A percentile compares a stretch with the other conserved stretches of the same genome.
phyloP scores from a whole-genome alignment of 2,888 invertebrate genomes.

The Schizaphis graminum region DNA sequence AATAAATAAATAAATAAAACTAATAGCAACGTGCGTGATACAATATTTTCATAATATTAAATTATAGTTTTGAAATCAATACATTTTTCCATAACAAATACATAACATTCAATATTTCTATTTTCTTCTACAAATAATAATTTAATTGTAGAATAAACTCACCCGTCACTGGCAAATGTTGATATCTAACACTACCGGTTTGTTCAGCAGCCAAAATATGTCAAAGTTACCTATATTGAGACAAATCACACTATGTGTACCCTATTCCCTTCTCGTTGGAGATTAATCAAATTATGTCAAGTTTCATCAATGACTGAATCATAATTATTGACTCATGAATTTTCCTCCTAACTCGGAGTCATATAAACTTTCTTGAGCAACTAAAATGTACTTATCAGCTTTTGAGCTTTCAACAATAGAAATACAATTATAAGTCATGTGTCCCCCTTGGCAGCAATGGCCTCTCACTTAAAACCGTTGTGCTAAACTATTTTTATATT shows the following conservation, averaged over 20 bases:
- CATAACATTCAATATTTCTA: not conserved
- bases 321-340: not conserved
- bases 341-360: not conserved
- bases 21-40: not conserved
- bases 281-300: not conserved
- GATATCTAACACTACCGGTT: not conserved
- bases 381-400: not conserved
- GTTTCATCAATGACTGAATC: not conserved
- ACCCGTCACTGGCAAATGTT: not conserved
- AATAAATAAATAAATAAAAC: not conserved
- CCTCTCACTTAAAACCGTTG: not conserved
- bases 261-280: not conserved
- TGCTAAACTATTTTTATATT: not conserved
- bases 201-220: not conserved
- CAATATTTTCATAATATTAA: not conserved
- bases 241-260: not conserved
- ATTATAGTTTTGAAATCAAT: not conserved
- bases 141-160: not conserved
- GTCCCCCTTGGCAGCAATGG: not conserved
- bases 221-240: not conserved
- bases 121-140: not conserved
- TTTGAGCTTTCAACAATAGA: not conserved
- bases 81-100: not conserved
- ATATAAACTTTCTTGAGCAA: not conserved
- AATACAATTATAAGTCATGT: not conserved